A percentile compares a stretch with the other conserved stretches of the same genome.
Evolutionary conservation across 2,888 invertebrate genomes (phyloP).

Genomic region (Scrobipalpa atriplicella): DNA sequence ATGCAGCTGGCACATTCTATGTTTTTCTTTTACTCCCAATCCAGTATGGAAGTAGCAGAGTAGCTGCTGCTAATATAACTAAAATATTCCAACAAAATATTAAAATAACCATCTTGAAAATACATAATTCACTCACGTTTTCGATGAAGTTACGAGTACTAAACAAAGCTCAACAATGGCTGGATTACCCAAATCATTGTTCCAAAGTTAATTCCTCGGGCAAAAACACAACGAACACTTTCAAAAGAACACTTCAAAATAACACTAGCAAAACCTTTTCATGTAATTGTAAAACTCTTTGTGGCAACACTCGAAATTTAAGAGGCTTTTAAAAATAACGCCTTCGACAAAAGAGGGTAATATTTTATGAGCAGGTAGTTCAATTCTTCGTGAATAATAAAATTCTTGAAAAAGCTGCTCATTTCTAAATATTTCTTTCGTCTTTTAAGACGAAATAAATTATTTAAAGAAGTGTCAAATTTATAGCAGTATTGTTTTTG

Average conservation of each 20-base stretch:
- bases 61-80: no score
- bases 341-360: conserved; percentile 29
- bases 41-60: no score
- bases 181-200: conserved; percentile 13
- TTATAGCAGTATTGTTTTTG: not conserved
- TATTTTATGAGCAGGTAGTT: conserved; percentile 33
- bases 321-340: conserved; percentile 29
- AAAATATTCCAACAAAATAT: not conserved
- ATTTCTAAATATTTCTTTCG: no score
- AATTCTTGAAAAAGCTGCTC: conserved; percentile 14
- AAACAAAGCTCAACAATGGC: not conserved
- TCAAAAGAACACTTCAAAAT: not conserved
- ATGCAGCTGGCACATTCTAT: no score
- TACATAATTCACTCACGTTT: no score
- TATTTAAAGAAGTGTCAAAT: not conserved
- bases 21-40: no score
- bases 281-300: conserved; percentile 13
- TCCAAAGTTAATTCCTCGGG: conserved; percentile 2
- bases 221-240: not conserved
- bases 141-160: not conserved
- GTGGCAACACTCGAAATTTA: conserved; percentile 16
- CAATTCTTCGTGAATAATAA: not conserved
- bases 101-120: not conserved
- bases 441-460: conserved; percentile 9
- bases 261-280: conserved; percentile 1